These are phyloP conservation scores for Pelecanoides urinatrix DNA, from an alignment of 2,113 vertebrate species.

Conservation along the genomic window DNA sequence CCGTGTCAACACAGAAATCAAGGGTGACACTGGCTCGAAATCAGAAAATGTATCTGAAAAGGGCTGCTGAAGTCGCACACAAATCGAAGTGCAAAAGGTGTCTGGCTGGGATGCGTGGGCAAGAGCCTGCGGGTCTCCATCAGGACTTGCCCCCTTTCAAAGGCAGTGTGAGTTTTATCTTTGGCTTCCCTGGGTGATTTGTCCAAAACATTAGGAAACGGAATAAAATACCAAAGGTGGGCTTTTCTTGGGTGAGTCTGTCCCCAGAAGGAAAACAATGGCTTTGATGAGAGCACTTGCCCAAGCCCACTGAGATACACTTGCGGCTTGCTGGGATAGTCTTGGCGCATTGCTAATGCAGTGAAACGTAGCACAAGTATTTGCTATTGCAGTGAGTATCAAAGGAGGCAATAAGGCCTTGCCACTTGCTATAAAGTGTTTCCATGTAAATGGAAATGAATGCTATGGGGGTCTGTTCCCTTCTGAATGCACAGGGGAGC, in stretches of 20 bases:
- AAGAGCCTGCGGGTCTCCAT: not conserved
- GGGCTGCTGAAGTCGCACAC: rapidly evolving
- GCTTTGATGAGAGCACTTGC: not conserved
- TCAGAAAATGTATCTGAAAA: not conserved
- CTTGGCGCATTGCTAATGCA: not conserved
- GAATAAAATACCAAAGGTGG: not conserved
- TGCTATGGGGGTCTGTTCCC: not conserved
- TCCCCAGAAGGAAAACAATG: not conserved
- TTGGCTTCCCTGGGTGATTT: not conserved
- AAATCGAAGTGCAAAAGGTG: not conserved
- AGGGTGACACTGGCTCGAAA: not conserved
- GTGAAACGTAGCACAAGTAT: not conserved
- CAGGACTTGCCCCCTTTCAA: not conserved
- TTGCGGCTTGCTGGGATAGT: not conserved
- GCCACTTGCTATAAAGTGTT: not conserved
- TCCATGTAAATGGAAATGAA: conserved; percentile 29
- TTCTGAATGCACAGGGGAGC: not conserved
- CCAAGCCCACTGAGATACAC: not conserved
- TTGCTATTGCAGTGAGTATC: not conserved
- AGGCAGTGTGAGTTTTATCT: not conserved
- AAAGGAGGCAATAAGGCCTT: conserved; percentile 6
- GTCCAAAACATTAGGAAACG: not conserved
- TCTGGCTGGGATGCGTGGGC: rapidly evolving
- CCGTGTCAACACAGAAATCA: not conserved
- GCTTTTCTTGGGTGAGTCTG: not conserved